Base-by-base conservation (phyloP, 2,113 vertebrate species). In the Heterocephalus glaber region DNA sequence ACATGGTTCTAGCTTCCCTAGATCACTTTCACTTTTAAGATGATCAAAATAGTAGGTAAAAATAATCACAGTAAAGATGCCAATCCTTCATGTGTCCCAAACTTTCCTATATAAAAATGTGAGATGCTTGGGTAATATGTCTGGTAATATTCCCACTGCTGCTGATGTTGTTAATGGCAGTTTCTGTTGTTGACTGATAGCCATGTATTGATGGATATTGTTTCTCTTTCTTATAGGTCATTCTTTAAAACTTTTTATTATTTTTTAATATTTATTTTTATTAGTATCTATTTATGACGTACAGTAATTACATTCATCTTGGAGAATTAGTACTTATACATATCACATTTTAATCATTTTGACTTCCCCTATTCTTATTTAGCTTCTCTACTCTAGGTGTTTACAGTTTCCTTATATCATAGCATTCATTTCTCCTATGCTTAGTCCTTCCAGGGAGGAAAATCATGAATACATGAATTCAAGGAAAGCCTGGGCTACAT, bases 341-440 rank as follows among this genome's bases (percentile, higher is more conserved):
- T 41, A 47, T 30, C 24, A 47, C 72, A 47, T 28, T 22, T 74
- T 74, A 26, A 74, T 74, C 22, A 44, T 74, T 44, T 24, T 47
- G 30, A 49, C 70, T 49, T 76, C 47, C 72, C 26, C 26, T 76
- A 2, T 76, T 44, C 72, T 74, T 47, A 5, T 74, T 47, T 86
- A 89, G 65, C 9, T 11, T 92, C 58, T 91, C 93, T 92, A 63
- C 28, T 95, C n/a, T 92, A 72, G 47, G 35, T 76, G 14, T 20
- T n/a, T 33, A 94, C 88, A 12, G n/a, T 79, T 90, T 72, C 30
- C 30, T 94, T 19, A 11, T 17, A 11, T 77, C 61, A n/a, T 26
- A 60, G 47, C 11, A 14, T 24, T 93, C 8, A 44, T 60, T 94
- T 90, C 30, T 95, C 58, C 41, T 5, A 10, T 38, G 56, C 52